These are phyloP conservation scores for Sminthurides aquaticus DNA, from an alignment of 2,888 invertebrate species.

Conservation along the genomic window DNA sequence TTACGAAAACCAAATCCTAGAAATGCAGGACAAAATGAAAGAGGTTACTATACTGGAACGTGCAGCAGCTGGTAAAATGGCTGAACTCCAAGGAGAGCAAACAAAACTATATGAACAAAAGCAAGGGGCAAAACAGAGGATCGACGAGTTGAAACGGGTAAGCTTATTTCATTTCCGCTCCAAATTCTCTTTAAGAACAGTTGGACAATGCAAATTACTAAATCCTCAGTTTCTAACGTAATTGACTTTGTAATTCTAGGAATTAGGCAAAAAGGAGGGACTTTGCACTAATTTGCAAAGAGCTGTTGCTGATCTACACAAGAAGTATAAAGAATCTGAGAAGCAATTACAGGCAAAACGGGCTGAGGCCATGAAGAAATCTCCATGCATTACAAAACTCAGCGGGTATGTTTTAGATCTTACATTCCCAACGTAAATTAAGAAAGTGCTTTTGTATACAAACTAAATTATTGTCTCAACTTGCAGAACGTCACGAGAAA, in stretches of 20 bases:
- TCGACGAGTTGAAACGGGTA: slow-evolving; percentile 6
- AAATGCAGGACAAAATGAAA: not conserved
- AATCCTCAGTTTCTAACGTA: not conserved
- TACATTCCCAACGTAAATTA: not conserved
- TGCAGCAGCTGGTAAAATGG: not conserved
- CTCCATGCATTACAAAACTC: not conserved
- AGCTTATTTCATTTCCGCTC: not conserved
- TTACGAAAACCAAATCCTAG: not conserved
- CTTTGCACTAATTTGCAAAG: not conserved
- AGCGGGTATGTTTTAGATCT: not conserved
- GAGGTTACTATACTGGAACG: not conserved
- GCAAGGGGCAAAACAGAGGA: not conserved
- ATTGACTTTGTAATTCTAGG: slow-evolving; percentile 1
- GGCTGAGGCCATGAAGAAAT: not conserved
- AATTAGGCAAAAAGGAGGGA: slow-evolving; percentile 7
- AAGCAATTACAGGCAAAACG: not conserved
- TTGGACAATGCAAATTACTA: not conserved
- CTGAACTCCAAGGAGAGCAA: not conserved
- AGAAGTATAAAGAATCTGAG: slow-evolving; percentile 11
- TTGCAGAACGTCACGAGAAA: slow-evolving; percentile 7
- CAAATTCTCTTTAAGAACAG: not conserved
- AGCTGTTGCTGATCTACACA: not conserved
- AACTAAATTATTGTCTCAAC: not conserved
- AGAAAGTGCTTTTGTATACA: not conserved
- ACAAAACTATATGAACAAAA: not conserved